Evolutionary conservation across 1,140 invertebrate genomes (phyloP), one percentile per base, ranked within the genome.

Genomic region (Rhopalosiphum padi): DNA sequence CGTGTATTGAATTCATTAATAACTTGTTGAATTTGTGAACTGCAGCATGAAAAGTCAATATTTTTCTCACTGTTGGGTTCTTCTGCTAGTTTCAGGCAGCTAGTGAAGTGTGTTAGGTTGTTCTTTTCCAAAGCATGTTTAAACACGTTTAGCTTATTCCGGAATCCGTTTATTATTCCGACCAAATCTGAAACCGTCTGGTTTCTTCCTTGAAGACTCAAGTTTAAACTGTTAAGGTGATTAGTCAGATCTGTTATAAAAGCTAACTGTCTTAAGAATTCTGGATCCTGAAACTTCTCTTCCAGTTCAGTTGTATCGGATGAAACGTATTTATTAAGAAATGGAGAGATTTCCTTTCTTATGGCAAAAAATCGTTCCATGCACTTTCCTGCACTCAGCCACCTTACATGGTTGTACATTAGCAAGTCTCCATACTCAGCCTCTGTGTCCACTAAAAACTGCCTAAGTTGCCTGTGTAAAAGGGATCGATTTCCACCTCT

Each of bases 371-470:
- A 89, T 55, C 48, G 86, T 68, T 88, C 93, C 77, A 92, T 48
- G 77, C 91, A 92, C 43, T 92, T 92, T 92, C 91, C 91, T 68
- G 91, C 35, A 93, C 82, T 93, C 68, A 86, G 30, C 86, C 53
- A 90, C 41, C 93, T 90, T 94, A 94, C 93, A 90, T 94, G 48
- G 87, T 90, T 94, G 93, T 94, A 94, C 53, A 94, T 43, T 94
- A 94, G 87, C 48, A 94, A 88, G 60, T 94, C 55, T 55, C 43
- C 86, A 90, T 94, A 94, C 93, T 94, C 89, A 53, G 86, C 51
- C 48, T 93, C 87, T 86, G 87, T 92, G 22, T 92, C 91, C 77
- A 37, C 48, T 55, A 55, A 85, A 93, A 93, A 93, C 93, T 93
- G 85, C 93, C 53, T 90, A 60, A 93, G 87, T 89, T 93, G 35